Base-by-base conservation (phyloP, 2,888 invertebrate genomes). In the Chydorus sphaericus region DNA sequence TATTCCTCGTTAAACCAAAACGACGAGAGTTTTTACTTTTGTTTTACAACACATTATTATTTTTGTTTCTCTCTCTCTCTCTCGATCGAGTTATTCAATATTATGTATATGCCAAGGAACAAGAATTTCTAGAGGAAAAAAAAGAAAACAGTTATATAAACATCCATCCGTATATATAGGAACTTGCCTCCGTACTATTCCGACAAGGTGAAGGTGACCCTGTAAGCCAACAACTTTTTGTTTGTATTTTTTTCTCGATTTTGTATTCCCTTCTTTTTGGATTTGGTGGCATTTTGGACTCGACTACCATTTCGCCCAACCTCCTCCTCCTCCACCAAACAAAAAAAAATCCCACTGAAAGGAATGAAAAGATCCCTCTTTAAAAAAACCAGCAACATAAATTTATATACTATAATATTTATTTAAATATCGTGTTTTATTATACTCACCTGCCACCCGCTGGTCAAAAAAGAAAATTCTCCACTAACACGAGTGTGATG, bases 121-220 rank as follows among this genome's bases (percentile, higher is more conserved):
- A 33, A 33, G 11, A 33, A 10, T 33, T 33, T 33, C 8, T 14
- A 33, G 8, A 33, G 11, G 44, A 18, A 18, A 44, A 4, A 6
- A 44, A 18, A 6, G 26, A 18, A 18, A 20, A 10, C 44, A 44
- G 26, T 44, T 11, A 44, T 44, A 48, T 53, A 39, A 39, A 48
- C 44, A 23, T 26, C 36, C 4, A 36, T 36, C 14, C 16, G 8
- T 20, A 44, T 44, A 75, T 75, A 64, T 74, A 75, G 75, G 72
- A 68, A 68, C 65, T 79, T 85, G 74, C 79, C 80, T 73, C 82
- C 83, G 75, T 81, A 81, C 78, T 85, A 82, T 81, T 80, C 80
- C 79, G 81, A 83, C 77, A 83, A 82, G 79, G 82, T 84, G 77
- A 81, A 83, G 80, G 78, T 84, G 73, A 83, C 81, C 76, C 81